Conservation (phyloP, 1,140 invertebrate species). For the Diorhabda sublineata region DNA sequence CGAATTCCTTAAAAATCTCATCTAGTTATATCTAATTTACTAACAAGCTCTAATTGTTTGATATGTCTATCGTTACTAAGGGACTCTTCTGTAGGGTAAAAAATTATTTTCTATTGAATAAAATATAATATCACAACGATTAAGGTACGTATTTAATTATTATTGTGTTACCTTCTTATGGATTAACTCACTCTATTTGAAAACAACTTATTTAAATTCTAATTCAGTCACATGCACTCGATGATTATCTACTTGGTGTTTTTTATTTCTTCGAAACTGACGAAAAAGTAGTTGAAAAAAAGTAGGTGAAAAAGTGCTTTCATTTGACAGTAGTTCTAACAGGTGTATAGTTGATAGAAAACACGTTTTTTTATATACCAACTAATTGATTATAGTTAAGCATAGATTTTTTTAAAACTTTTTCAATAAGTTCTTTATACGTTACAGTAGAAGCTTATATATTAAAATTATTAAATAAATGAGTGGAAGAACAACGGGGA, state of each 20-base stretch:
- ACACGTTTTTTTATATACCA: background rate
- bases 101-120: constrained; percentile 13
- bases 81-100: constrained; percentile 6
- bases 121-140: constrained; percentile 29
- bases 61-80: constrained; percentile 20
- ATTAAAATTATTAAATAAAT: constrained; percentile 5
- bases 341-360: background rate
- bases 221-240: background rate
- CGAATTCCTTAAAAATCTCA: constrained; percentile 13
- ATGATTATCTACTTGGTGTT: constrained; percentile 1
- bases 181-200: constrained; percentile 9
- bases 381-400: too few relatives aligned
- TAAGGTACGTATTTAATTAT: constrained; percentile 29
- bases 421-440: background rate
- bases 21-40: constrained; percentile 4
- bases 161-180: constrained; percentile 6
- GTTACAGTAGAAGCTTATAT: background rate
- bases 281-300: background rate
- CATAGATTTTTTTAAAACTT: too few relatives aligned
- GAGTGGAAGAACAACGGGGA: constrained; percentile 24
- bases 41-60: constrained; percentile 12
- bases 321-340: background rate
- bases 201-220: background rate
- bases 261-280: background rate
- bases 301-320: background rate